These are phyloP conservation scores for Aspidiotus destructor DNA, from an alignment of 2,888 invertebrate genomes.

Conservation along the genomic window DNA sequence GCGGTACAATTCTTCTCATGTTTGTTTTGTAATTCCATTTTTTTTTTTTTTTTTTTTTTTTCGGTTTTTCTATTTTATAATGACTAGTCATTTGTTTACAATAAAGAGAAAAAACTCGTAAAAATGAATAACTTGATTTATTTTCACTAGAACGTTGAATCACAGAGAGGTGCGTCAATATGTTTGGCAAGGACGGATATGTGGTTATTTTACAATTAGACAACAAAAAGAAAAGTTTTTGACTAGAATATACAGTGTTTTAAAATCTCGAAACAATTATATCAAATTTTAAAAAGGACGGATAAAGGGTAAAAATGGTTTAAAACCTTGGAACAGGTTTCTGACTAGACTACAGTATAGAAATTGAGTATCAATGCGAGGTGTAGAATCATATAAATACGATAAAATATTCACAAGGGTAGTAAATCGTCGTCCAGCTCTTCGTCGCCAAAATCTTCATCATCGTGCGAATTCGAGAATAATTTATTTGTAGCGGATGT, in stretches of 20 bases:
- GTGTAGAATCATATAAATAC: no score
- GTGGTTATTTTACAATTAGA: no score
- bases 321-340: no score
- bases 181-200: no score
- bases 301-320: no score
- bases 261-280: no score
- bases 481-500: constrained; percentile 26
- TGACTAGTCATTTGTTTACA: constrained; percentile 27
- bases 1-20: neutral
- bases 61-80: constrained; percentile 8
- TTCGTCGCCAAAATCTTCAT: constrained; percentile 29
- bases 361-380: no score
- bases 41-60: constrained; percentile 17
- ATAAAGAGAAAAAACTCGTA: constrained; percentile 7
- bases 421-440: constrained; percentile 24
- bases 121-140: neutral
- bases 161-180: no score
- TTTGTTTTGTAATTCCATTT: constrained; percentile 20
- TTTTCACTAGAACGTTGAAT: neutral
- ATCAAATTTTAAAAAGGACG: no score
- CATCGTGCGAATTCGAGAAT: constrained; percentile 2
- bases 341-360: no score
- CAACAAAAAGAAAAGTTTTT: no score
- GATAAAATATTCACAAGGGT: constrained; percentile 1
- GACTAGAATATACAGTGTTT: no score